These are phyloP conservation scores for Megathymus violae DNA, from an alignment of 1,140 invertebrate species.

Conservation along the genomic window DNA sequence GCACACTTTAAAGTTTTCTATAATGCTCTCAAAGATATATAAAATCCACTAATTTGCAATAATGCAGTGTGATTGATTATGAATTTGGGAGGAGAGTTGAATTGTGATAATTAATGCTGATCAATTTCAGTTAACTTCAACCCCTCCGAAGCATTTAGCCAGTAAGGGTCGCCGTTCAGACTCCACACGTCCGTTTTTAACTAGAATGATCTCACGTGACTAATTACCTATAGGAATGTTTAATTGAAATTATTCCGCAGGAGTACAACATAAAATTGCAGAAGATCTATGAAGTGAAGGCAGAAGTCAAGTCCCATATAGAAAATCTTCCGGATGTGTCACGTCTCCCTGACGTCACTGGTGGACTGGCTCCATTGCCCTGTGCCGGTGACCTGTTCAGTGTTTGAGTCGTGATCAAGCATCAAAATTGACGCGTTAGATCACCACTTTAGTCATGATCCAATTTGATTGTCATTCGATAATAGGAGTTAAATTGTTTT, in stretches of 20 bases:
- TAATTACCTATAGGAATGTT: too few relatives aligned
- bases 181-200: too few relatives aligned
- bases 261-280: conserved; percentile 89
- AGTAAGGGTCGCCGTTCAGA: too few relatives aligned
- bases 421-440: not conserved
- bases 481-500: not conserved
- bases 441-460: not conserved
- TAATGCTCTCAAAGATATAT: too few relatives aligned
- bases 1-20: too few relatives aligned
- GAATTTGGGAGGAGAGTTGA: too few relatives aligned
- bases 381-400: conserved; percentile 97
- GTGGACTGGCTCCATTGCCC: conserved; percentile 94
- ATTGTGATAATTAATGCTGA: too few relatives aligned
- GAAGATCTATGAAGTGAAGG: conserved; percentile 92
- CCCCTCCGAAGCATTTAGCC: too few relatives aligned
- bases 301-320: conserved; percentile 96
- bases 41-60: too few relatives aligned
- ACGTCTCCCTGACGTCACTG: conserved; percentile 94
- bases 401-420: conserved; percentile 60
- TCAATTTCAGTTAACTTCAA: too few relatives aligned
- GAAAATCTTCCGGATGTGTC: conserved; percentile 96
- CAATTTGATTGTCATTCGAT: not conserved
- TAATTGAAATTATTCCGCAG: conserved; percentile 52
- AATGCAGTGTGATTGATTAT: too few relatives aligned
- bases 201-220: too few relatives aligned